These are phyloP conservation scores for Sclerodermus sp. DNA, from an alignment of 2,888 invertebrate genomes.

Conservation along the genomic window DNA sequence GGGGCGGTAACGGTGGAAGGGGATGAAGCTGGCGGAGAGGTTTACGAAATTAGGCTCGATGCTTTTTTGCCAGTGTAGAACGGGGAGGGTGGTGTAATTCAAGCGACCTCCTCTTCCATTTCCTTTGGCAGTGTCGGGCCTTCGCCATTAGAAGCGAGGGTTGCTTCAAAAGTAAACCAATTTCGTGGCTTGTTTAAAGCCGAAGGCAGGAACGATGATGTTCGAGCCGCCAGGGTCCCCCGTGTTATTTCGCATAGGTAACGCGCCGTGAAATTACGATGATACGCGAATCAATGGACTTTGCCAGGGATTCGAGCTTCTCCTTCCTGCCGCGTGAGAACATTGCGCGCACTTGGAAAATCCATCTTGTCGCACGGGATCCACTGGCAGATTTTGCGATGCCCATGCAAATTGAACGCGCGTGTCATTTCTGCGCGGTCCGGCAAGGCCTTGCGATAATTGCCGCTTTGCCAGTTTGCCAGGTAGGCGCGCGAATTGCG, in stretches of 20 bases:
- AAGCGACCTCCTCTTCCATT: constrained; percentile 23
- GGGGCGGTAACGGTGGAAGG: constrained; percentile 5
- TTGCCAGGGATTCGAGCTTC: constrained; percentile 25
- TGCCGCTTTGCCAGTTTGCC: no score
- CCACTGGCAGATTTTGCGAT: no score
- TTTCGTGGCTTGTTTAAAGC: constrained; percentile 58
- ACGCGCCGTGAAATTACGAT: constrained; percentile 59
- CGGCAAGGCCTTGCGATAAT: no score
- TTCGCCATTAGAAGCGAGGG: constrained; percentile 14
- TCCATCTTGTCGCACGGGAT: constrained; percentile 2
- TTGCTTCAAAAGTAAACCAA: constrained; percentile 54
- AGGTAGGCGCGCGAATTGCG: no score
- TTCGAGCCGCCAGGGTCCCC: constrained; percentile 40
- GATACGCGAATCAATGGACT: constrained; percentile 57
- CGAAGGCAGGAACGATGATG: constrained; percentile 38
- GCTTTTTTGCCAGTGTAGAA: constrained; percentile 31
- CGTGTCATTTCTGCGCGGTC: no score
- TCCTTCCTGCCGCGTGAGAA: background rate
- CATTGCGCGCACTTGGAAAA: constrained; percentile 23
- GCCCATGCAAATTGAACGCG: no score
- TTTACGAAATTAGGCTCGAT: constrained; percentile 47
- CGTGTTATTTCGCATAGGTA: constrained; percentile 57
- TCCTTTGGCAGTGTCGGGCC: background rate
- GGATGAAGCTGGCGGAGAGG: constrained; percentile 19
- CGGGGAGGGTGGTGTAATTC: constrained; percentile 38